Conservation (phyloP, 2,113 vertebrate species). For the Blennius ocellaris region DNA sequence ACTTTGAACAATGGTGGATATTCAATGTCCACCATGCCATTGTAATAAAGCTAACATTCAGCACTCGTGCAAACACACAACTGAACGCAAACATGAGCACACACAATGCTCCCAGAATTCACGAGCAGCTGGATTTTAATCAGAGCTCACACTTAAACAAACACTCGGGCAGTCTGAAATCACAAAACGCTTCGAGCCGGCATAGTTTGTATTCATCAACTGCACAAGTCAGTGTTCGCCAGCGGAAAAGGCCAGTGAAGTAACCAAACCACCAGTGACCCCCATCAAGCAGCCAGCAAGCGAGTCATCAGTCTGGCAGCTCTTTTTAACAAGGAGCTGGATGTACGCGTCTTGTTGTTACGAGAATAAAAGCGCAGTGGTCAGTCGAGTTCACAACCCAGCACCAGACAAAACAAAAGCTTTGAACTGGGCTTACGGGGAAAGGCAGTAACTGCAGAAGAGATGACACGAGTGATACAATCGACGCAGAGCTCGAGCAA, state of each 20-base stretch:
- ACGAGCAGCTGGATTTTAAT: slow-evolving; percentile 16
- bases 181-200: not conserved
- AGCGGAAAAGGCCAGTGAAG: slow-evolving; percentile 22
- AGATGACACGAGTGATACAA: not conserved
- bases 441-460: not conserved
- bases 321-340: slow-evolving; percentile 33
- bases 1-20: too few species aligned
- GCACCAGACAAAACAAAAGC: slow-evolving; percentile 5
- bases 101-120: slow-evolving; percentile 1
- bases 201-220: slow-evolving; percentile 12
- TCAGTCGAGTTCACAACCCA: slow-evolving; percentile 18
- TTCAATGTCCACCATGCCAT: too few species aligned
- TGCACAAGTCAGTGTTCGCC: slow-evolving; percentile 18
- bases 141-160: slow-evolving; percentile 19
- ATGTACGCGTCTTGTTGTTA: slow-evolving; percentile 52
- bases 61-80: not conserved
- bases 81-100: not conserved
- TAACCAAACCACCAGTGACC: slow-evolving; percentile 24
- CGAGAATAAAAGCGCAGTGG: slow-evolving; percentile 38
- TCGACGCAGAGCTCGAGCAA: not conserved
- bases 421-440: not conserved
- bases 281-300: slow-evolving; percentile 38
- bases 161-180: slow-evolving; percentile 15
- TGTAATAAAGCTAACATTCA: not conserved
- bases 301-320: slow-evolving; percentile 55